These are phyloP conservation scores for Patella depressa DNA, from an alignment of 2,888 invertebrate genomes.

Conservation along the genomic window DNA sequence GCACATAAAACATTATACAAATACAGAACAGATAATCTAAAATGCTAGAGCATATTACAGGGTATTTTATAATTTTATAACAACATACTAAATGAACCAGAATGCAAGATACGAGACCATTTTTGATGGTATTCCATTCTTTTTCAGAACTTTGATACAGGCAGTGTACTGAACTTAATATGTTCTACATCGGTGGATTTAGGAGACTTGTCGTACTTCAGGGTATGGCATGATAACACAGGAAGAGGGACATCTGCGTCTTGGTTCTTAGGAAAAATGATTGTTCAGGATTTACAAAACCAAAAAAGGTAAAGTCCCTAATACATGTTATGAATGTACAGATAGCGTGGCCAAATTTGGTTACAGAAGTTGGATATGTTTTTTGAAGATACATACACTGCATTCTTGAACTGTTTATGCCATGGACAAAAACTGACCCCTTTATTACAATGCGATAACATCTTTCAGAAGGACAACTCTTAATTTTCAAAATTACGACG, in stretches of 20 bases:
- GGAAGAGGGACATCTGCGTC: constrained; percentile 67
- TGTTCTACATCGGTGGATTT: constrained; percentile 61
- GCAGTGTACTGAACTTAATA: constrained; percentile 58
- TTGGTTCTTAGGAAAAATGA: constrained; percentile 71
- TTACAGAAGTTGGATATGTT: too few relatives aligned
- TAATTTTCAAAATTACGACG: too few relatives aligned
- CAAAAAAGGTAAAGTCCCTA: constrained; percentile 53
- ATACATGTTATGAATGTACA: too few relatives aligned
- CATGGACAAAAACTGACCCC: too few relatives aligned
- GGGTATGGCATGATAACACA: constrained; percentile 72
- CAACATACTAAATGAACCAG: neutral
- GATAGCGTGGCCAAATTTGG: too few relatives aligned
- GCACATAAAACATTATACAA: neutral
- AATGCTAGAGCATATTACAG: too few relatives aligned
- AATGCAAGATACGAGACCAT: neutral
- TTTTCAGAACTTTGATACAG: constrained; percentile 45
- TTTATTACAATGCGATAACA: too few relatives aligned
- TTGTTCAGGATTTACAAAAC: constrained; percentile 70
- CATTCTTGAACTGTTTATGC: too few relatives aligned
- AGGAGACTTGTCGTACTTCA: constrained; percentile 65
- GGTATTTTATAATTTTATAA: too few relatives aligned
- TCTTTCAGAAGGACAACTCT: too few relatives aligned
- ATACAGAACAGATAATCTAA: neutral
- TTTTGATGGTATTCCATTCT: neutral
- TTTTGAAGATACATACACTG: too few relatives aligned